Evolutionary conservation across 2,888 invertebrate genomes (phyloP), one percentile per base, ranked within the genome.

Genomic region (Xestia sexstrigata): DNA sequence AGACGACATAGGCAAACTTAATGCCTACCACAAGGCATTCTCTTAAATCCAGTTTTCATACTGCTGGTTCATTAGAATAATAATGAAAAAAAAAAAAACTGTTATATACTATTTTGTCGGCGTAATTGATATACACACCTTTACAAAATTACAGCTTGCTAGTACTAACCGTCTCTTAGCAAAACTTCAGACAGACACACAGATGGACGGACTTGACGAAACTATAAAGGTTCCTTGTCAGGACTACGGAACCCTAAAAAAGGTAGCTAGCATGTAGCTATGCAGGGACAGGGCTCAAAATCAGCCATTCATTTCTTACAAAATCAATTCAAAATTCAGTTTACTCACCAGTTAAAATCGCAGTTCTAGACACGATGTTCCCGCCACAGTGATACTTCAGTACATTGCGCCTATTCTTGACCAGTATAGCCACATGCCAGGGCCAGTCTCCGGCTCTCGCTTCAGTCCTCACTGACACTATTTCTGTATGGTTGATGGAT

Each of bases 391-490:
- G 90, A 84, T 96, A 96, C 2, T 75, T 88, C 0, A 87, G 81
- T 0, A 78, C 71, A 23, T 88, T 88, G 1, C 78, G 83, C 3
- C 74, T 79, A 42, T 92, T 82, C 52, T 78, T 92, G 42, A 94
- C 82, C 35, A 95, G 83, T 5, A 96, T 87, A 30, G 96, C 96
- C 0, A 95, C 95, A 83, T 96, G 96, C 96, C 96, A 96, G 0
- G 96, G 96, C 96, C 96, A 96, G 83, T 96, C 96, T 1, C 96
- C 96, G 9, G 94, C 90, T 42, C 89, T 88, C 0, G 96, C 92
- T 49, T 94, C 93, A 0, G 95, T 93, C 60, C 93, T 90, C 17
- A 95, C 89, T 7, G 94, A 93, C 4, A 92, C 92, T 81, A 96
- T 78, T 80, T 96, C 96, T 5, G 95, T 92, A 76, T 95, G 91